Evolutionary conservation across 2,888 invertebrate genomes (phyloP), one percentile per base, ranked within the genome.

Genomic region (Megamerina dolium): DNA sequence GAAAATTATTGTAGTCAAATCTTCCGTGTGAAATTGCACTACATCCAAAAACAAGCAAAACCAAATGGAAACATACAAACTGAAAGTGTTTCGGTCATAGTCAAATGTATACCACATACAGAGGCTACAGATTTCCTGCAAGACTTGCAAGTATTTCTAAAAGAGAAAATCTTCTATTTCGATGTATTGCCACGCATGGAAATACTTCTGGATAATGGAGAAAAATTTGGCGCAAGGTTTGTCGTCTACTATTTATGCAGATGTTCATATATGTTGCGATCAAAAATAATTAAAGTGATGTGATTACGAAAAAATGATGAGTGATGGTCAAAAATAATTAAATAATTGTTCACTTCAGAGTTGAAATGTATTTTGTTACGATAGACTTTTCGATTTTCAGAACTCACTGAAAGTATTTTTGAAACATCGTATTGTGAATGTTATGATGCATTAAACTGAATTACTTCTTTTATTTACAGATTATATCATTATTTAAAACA

Each of bases 121-220:
- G 54, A 58, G 2, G 47, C 51, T 1, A 41, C 53, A 1, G 51
- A 55, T 19, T 63, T 63, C 29, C 56, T 70, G 37, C 68, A 55
- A 51, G 74, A 72, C 13, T 20, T 70, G n/a, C 65, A 72, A 31
- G 64, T 73, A 9, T 74, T 72, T 38, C 57, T 64, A 12, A 74
- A 73, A 48, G 74, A 75, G 57, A 67, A 64, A 29, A 57, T 63
- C 49, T 67, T 73, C 51, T 74, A 52, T 32, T 43, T 51, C 17
- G 61, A 63, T 34, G 61, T 70, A 2, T 52, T 75, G 43, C 73
- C 74, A 2, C 62, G 64, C 10, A 58, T 74, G 33, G 66, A 72
- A 44, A 50, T 72, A 18, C 55, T 73, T n/a, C 55, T 72, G 53
- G 64, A 68, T 13, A 50, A 49, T 38, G 53, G 53, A n/a, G 46